These are phyloP conservation scores for Colostygia pectinataria DNA, from an alignment of 2,888 invertebrate genomes.

Conservation along the genomic window DNA sequence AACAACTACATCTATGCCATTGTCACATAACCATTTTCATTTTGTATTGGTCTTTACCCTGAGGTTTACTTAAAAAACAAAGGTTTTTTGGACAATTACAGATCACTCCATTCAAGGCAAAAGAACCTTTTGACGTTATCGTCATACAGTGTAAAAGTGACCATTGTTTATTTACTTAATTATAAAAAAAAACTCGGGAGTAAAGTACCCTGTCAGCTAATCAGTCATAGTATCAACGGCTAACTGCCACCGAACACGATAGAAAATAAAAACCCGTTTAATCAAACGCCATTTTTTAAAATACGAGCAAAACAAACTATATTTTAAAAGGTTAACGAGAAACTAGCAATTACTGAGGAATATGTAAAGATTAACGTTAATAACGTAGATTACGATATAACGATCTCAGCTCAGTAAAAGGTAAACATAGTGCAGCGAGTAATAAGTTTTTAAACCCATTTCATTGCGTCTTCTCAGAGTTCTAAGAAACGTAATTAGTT, in stretches of 20 bases:
- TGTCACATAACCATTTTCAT: too few species aligned
- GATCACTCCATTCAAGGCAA: too few species aligned
- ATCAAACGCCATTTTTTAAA: conserved; percentile 10
- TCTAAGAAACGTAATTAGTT: conserved; percentile 9
- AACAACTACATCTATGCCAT: too few species aligned
- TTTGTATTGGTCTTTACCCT: too few species aligned
- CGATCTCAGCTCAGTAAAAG: conserved; percentile 21
- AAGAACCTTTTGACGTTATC: too few species aligned
- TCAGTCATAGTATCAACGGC: conserved; percentile 4
- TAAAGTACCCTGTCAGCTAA: conserved; percentile 5
- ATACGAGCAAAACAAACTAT: conserved; percentile 19
- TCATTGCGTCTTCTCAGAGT: conserved; percentile 33
- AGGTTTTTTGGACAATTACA: too few species aligned
- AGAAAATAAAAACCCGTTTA: conserved; percentile 7
- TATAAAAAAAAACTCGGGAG: too few species aligned
- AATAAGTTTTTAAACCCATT: conserved; percentile 49
- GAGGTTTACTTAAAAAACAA: too few species aligned
- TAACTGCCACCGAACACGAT: conserved; percentile 8
- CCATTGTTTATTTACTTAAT: too few species aligned
- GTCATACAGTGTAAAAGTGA: too few species aligned
- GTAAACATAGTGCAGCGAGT: conserved; percentile 34
- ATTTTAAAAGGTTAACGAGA: conserved; percentile 22
- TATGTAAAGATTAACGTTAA: conserved; percentile 27
- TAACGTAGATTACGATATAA: conserved; percentile 21
- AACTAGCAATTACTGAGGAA: conserved; percentile 25